phyloP scores from a whole-genome alignment of 2,888 invertebrate species.

The Andrena dorsata region DNA sequence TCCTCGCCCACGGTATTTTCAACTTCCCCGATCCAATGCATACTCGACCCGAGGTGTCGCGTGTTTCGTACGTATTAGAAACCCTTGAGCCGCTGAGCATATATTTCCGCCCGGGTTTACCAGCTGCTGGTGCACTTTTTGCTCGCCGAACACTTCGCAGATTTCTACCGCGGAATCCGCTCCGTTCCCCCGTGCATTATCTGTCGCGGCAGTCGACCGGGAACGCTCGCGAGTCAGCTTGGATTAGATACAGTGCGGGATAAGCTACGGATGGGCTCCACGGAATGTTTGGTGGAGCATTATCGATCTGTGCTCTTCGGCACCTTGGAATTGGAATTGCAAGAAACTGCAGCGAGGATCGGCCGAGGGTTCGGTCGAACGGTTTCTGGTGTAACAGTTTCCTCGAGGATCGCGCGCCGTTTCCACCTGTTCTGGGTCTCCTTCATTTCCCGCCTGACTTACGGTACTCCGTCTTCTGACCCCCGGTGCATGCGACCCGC shows the following conservation, averaged over 20 bases:
- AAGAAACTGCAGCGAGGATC: conserved; percentile 5
- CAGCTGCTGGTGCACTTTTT: conserved; percentile 19
- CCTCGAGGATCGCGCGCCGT: conserved; percentile 26
- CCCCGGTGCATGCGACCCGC: conserved; percentile 45
- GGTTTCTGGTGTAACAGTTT: not conserved
- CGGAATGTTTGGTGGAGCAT: not conserved
- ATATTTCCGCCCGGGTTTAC: conserved; percentile 21
- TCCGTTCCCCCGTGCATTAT: conserved; percentile 11
- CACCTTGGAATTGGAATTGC: not conserved
- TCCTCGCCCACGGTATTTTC: conserved; percentile 32
- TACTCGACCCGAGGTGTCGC: conserved; percentile 1
- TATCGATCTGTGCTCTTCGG: not conserved
- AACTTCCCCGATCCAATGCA: conserved; percentile 44
- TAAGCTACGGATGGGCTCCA: not conserved
- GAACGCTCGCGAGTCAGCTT: conserved; percentile 3
- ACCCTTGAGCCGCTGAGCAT: conserved; percentile 3
- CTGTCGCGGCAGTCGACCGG: conserved; percentile 3
- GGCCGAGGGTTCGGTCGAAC: not conserved
- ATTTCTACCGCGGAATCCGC: not conserved
- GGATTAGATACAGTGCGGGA: conserved; percentile 9
- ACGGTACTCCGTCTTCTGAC: conserved; percentile 56
- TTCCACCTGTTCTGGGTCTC: conserved; percentile 40
- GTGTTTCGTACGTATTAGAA: conserved; percentile 31
- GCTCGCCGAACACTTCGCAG: not conserved
- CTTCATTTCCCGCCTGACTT: conserved; percentile 54